Conservation (phyloP, 1,140 invertebrate species). For the Heliconius himera region DNA sequence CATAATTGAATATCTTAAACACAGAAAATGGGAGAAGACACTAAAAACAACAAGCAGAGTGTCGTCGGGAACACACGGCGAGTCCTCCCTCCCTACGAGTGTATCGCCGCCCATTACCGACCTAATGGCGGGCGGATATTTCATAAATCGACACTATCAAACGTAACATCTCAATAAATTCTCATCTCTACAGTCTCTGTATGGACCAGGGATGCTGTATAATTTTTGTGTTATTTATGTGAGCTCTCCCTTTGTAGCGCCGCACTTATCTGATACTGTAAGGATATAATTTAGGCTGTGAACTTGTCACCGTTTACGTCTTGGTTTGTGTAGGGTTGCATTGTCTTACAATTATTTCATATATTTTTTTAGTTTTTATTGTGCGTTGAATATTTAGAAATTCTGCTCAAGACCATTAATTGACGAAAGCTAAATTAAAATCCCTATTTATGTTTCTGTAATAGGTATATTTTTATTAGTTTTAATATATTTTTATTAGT, state of each 20-base stretch:
- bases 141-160: constrained; percentile 61
- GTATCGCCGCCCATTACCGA: constrained; percentile 61
- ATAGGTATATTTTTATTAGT: too few relatives aligned
- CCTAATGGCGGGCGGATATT: constrained; percentile 51
- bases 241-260: constrained; percentile 51
- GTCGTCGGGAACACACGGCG: too few relatives aligned
- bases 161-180: constrained; percentile 69
- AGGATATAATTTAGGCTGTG: constrained; percentile 65
- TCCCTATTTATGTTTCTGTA: too few relatives aligned
- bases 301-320: constrained; percentile 58
- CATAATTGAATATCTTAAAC: neutral
- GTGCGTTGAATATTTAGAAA: neutral
- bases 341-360: neutral
- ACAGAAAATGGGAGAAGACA: neutral
- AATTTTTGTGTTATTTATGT: constrained; percentile 68
- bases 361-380: neutral
- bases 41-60: too few relatives aligned
- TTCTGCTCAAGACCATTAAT: too few relatives aligned
- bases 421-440: too few relatives aligned
- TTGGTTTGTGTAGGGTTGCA: constrained; percentile 45
- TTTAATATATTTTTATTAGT: too few relatives aligned
- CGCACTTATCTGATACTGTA: constrained; percentile 60
- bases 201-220: constrained; percentile 37
- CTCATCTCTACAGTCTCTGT: constrained; percentile 47
- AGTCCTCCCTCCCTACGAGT: neutral